Conservation (phyloP, 2,888 invertebrate genomes). For the Ferrisia virgata region DNA sequence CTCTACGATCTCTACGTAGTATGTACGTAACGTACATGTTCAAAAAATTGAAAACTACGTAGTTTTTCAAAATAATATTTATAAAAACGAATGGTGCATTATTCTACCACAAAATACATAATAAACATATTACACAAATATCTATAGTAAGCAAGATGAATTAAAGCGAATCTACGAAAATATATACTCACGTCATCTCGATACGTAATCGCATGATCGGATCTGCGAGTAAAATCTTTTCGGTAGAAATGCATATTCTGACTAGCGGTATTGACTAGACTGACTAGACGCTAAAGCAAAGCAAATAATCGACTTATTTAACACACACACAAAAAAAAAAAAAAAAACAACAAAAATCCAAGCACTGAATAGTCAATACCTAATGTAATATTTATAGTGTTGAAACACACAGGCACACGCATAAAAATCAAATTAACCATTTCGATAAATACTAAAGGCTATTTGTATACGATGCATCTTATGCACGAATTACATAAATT, state of each 20-base stretch:
- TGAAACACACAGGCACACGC: too few species aligned
- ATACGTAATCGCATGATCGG: conserved; percentile 45
- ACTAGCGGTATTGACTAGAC: conserved; percentile 46
- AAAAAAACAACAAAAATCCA: background rate
- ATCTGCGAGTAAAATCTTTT: conserved; percentile 45
- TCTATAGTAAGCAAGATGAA: background rate
- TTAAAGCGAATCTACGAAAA: background rate
- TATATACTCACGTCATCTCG: conserved; percentile 40
- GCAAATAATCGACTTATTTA: conserved; percentile 18
- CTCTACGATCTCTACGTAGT: too few species aligned
- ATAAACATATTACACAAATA: background rate
- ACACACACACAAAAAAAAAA: too few species aligned
- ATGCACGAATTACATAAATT: too few species aligned
- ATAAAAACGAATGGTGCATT: too few species aligned
- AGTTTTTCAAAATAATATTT: too few species aligned
- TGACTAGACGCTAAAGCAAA: conserved; percentile 47
- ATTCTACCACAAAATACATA: too few species aligned
- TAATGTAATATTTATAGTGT: background rate
- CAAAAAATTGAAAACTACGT: too few species aligned
- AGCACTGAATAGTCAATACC: background rate
- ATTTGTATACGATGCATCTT: too few species aligned
- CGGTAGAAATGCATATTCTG: conserved; percentile 44
- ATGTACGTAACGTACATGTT: too few species aligned
- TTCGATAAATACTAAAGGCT: too few species aligned
- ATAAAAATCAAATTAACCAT: too few species aligned